phyloP scores from a whole-genome alignment of 2,888 invertebrate species.

The Lasius fuliginosus region DNA sequence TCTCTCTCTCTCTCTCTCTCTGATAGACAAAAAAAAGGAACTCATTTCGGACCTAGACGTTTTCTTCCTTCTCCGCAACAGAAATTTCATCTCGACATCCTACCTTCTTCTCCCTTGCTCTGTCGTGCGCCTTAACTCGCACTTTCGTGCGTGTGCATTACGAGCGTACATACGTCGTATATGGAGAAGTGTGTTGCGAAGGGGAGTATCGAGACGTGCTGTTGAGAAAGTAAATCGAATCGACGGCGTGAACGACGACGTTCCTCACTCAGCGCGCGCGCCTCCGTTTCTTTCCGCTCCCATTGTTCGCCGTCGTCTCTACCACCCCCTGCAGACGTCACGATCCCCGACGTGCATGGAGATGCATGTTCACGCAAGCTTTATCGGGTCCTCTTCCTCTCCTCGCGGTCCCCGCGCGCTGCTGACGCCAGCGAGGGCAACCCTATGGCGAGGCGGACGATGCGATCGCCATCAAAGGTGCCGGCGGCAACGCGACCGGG shows the following conservation, averaged over 20 bases:
- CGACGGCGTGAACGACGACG: conserved; percentile 59
- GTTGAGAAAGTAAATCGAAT: conserved; percentile 38
- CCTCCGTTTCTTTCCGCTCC: conserved; percentile 19
- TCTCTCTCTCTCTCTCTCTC: not conserved
- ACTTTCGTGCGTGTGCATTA: conserved; percentile 43
- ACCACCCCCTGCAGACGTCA: conserved; percentile 41
- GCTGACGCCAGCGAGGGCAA: conserved; percentile 68
- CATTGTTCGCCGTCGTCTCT: conserved; percentile 18
- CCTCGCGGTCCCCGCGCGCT: conserved; percentile 36
- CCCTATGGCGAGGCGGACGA: conserved; percentile 82
- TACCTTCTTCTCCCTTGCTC: not conserved
- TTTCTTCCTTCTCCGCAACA: conserved; percentile 45
- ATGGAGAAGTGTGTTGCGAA: conserved; percentile 39
- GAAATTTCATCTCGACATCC: not conserved
- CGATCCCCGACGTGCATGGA: conserved; percentile 14
- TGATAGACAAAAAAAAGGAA: not conserved
- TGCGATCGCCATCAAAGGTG: conserved; percentile 91
- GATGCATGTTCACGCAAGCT: conserved; percentile 41
- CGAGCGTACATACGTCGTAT: conserved; percentile 43
- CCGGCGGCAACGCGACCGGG: conserved; percentile 96
- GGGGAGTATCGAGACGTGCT: conserved; percentile 39
- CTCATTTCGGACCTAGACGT: not conserved
- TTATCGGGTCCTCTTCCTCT: conserved; percentile 48
- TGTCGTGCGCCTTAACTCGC: conserved; percentile 34
- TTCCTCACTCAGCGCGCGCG: conserved; percentile 55